Conservation (phyloP, 2,113 vertebrate species). For the Malaclemys terrapin region DNA sequence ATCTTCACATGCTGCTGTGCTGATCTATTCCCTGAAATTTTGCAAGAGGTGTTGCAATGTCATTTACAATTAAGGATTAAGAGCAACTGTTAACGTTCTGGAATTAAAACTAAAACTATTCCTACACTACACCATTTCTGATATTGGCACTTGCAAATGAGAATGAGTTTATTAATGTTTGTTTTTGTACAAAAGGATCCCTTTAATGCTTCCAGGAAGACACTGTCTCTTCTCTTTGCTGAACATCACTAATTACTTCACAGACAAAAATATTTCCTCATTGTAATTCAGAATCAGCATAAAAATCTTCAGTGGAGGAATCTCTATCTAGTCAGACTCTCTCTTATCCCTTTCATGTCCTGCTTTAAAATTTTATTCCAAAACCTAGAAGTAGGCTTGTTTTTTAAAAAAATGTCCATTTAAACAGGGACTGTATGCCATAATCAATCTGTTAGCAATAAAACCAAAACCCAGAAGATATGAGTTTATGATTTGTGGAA, state of each 20-base stretch:
- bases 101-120: background rate
- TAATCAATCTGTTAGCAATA: background rate
- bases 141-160: background rate
- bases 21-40: fast-evolving
- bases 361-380: background rate
- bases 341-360: background rate
- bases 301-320: background rate
- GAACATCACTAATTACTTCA: background rate
- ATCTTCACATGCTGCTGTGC: background rate
- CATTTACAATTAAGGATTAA: background rate
- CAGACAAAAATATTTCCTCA: background rate
- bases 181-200: background rate
- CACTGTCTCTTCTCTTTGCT: background rate
- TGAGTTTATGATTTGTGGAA: background rate
- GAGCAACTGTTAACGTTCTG: background rate
- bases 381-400: background rate
- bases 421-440: background rate
- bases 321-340: background rate
- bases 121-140: background rate
- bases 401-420: background rate
- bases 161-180: background rate
- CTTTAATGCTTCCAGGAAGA: background rate
- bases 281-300: background rate
- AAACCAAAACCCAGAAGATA: background rate
- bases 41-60: background rate